phyloP scores from a whole-genome alignment of 2,797 vertebrate genomes.

The Astyanax mexicanus region DNA sequence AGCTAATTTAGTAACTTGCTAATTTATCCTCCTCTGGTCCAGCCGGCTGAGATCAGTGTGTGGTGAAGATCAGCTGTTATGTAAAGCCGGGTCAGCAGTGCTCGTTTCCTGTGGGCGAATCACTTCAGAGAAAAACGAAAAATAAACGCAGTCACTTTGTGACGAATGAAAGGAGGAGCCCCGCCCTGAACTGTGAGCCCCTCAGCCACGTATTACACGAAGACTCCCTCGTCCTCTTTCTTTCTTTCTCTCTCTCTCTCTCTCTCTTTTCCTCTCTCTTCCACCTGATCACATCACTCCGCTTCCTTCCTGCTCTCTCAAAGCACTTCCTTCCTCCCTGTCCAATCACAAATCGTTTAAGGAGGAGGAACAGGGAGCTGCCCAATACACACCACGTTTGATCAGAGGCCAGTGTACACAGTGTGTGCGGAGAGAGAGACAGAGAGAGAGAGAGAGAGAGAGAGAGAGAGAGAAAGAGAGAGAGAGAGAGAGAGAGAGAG shows the following conservation, averaged over 20 bases:
- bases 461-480: no score
- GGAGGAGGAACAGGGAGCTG: neutral
- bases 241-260: neutral
- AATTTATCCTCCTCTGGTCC: no score
- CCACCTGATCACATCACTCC: neutral
- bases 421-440: no score
- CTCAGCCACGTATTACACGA: constrained; percentile 4
- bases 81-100: neutral
- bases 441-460: no score
- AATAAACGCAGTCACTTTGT: neutral
- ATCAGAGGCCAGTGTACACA: neutral
- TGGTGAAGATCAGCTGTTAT: neutral
- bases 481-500: no score
- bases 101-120: neutral
- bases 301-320: neutral
- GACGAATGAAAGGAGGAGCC: neutral
- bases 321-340: constrained; percentile 3
- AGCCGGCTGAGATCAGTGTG: neutral
- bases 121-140: neutral
- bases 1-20: no score
- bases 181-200: neutral
- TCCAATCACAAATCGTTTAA: neutral
- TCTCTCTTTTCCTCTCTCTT: neutral
- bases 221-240: neutral
- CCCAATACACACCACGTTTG: neutral